A percentile compares a stretch with the other conserved stretches of the same genome.
These are phyloP conservation scores for Camponotus floridanus DNA, from an alignment of 1,140 invertebrate species.

Conservation along the genomic window DNA sequence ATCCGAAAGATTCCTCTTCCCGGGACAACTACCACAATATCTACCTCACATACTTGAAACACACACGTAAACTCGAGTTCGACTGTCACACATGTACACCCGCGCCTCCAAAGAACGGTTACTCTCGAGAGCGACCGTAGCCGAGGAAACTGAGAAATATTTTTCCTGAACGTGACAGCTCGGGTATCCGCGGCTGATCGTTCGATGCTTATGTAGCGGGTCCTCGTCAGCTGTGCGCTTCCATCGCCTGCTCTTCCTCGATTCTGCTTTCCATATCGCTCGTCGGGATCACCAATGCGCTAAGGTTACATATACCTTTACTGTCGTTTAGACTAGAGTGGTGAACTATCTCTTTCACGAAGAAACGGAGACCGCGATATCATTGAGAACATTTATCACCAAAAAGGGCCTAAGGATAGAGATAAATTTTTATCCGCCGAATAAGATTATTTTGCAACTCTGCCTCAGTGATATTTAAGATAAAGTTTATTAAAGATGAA, in stretches of 20 bases:
- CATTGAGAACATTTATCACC: constrained; percentile 38
- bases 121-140: constrained; percentile 47
- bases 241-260: constrained; percentile 16
- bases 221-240: constrained; percentile 53
- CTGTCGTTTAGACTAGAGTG: constrained; percentile 18
- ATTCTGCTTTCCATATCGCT: constrained; percentile 56
- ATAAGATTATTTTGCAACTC: neutral
- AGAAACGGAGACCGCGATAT: constrained; percentile 21
- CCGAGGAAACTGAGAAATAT: constrained; percentile 54
- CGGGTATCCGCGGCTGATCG: constrained; percentile 51
- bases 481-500: neutral
- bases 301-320: constrained; percentile 31
- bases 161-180: constrained; percentile 61
- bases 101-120: constrained; percentile 1
- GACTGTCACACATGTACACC: neutral
- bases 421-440: neutral
- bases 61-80: constrained; percentile 38
- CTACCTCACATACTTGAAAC: neutral
- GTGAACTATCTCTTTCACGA: constrained; percentile 33
- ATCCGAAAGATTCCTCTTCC: neutral
- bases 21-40: neutral
- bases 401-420: neutral
- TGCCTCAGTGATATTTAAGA: neutral
- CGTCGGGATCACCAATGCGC: constrained; percentile 50
- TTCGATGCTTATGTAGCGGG: constrained; percentile 51